A percentile compares a stretch with the other conserved stretches of the same genome.
Conservation (phyloP, 2,113 vertebrate species). For the Amazona vittata region DNA sequence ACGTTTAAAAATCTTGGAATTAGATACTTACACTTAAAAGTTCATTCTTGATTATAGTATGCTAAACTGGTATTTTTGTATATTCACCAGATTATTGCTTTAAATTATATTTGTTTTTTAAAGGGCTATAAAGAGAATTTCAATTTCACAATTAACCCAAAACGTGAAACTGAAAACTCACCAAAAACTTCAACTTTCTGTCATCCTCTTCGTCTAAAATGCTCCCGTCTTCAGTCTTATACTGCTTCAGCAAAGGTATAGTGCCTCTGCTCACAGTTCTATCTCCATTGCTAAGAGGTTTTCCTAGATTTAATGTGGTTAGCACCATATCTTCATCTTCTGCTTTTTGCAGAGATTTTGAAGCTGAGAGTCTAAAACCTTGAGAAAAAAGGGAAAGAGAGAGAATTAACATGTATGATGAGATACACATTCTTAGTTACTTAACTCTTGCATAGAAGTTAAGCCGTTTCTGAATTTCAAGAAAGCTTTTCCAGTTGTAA, state of each 20-base stretch:
- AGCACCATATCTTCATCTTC: slow-evolving; percentile 74
- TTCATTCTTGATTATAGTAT: neutral
- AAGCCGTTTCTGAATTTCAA: neutral
- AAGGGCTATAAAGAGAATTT: neutral
- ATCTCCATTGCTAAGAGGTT: slow-evolving; percentile 71
- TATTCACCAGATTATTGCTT: neutral
- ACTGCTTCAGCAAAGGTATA: slow-evolving; percentile 66
- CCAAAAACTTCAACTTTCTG: slow-evolving; percentile 72
- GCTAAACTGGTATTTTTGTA: neutral
- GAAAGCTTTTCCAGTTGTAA: slow-evolving; percentile 12
- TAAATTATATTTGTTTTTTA: neutral
- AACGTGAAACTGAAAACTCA: neutral
- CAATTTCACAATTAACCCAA: neutral
- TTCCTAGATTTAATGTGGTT: slow-evolving; percentile 70
- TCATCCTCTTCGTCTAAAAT: slow-evolving; percentile 73
- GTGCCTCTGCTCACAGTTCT: slow-evolving; percentile 34
- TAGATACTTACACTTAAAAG: neutral
- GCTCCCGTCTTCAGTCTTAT: slow-evolving; percentile 68
- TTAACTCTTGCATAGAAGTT: neutral
- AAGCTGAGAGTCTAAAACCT: slow-evolving; percentile 73
- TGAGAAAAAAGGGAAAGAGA: slow-evolving; percentile 83
- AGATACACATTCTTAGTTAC: slow-evolving; percentile 71
- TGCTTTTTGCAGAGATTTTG: slow-evolving; percentile 73
- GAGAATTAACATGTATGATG: slow-evolving; percentile 75
- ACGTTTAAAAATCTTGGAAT: neutral